Percentiles rank a stretch among this genome's conserved stretches.
phyloP scores from a whole-genome alignment of 1,140 invertebrate genomes.

The Magallana angulata region DNA sequence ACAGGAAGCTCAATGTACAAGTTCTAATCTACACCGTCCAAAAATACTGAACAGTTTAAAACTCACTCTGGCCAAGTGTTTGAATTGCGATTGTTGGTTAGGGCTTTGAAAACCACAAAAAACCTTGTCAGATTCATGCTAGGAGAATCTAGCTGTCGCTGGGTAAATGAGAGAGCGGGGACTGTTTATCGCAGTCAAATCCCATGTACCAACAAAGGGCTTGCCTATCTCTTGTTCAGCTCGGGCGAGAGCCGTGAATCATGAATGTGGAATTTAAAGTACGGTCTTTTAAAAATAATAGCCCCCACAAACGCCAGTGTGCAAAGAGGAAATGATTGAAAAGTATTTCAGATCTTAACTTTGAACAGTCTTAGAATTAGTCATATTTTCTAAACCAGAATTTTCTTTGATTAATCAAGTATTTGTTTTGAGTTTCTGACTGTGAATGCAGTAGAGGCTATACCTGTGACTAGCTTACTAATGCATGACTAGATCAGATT shows the following conservation, averaged over 20 bases:
- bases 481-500: neutral
- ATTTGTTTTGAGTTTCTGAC: conserved; percentile 23
- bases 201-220: conserved; percentile 32
- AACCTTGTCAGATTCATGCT: conserved; percentile 23
- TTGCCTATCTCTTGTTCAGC: conserved; percentile 36
- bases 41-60: conserved; percentile 1
- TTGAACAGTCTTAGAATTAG: conserved; percentile 27
- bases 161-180: conserved; percentile 8
- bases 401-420: neutral
- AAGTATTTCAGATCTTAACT: conserved; percentile 12
- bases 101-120: neutral
- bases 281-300: conserved; percentile 34
- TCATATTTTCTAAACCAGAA: neutral
- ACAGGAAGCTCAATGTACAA: neutral
- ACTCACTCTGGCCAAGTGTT: conserved; percentile 3
- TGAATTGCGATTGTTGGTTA: conserved; percentile 23
- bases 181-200: conserved; percentile 41
- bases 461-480: neutral
- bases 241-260: conserved; percentile 41
- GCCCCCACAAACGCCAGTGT: neutral
- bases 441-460: neutral
- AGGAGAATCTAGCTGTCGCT: conserved; percentile 5
- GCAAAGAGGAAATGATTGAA: conserved; percentile 20
- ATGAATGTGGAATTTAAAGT: conserved; percentile 51
- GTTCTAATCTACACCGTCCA: conserved; percentile 5